phyloP scores from a whole-genome alignment of 2,888 invertebrate genomes.

The Agelastica alni region DNA sequence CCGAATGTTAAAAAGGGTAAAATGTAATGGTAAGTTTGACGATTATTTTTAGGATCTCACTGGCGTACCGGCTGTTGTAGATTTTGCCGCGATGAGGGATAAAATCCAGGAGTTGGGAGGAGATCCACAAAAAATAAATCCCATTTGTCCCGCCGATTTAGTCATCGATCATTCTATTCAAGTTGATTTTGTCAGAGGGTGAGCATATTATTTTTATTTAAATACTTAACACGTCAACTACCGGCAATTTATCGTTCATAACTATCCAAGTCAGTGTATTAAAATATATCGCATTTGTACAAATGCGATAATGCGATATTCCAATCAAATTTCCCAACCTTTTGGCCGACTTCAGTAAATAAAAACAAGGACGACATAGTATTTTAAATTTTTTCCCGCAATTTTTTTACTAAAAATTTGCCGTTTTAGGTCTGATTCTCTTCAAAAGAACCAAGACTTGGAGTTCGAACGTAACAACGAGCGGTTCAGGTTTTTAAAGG shows the following conservation, averaged over 20 bases:
- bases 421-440: conserved; percentile 77
- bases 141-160: conserved; percentile 94
- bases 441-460: conserved; percentile 89
- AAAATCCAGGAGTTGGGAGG: conserved; percentile 87
- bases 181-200: conserved; percentile 87
- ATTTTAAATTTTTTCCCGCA: too few relatives aligned
- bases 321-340: too few relatives aligned
- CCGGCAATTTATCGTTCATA: not conserved
- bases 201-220: conserved; percentile 46
- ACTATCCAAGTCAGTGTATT: too few relatives aligned
- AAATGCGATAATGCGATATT: too few relatives aligned
- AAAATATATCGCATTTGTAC: too few relatives aligned
- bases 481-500: conserved; percentile 94
- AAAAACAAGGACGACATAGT: too few relatives aligned
- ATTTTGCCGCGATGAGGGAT: conserved; percentile 98
- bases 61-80: conserved; percentile 97
- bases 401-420: not conserved
- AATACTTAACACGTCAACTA: not conserved
- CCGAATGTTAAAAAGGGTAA: too few relatives aligned
- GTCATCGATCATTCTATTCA: conserved; percentile 99
- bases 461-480: conserved; percentile 97
- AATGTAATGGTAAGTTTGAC: too few relatives aligned
- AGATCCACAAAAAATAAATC: conserved; percentile 92
- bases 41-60: conserved; percentile 84
- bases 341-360: too few relatives aligned